Evolutionary conservation across 2,113 vertebrate species (phyloP).

Genomic region (Oreotrochilus melanogaster): DNA sequence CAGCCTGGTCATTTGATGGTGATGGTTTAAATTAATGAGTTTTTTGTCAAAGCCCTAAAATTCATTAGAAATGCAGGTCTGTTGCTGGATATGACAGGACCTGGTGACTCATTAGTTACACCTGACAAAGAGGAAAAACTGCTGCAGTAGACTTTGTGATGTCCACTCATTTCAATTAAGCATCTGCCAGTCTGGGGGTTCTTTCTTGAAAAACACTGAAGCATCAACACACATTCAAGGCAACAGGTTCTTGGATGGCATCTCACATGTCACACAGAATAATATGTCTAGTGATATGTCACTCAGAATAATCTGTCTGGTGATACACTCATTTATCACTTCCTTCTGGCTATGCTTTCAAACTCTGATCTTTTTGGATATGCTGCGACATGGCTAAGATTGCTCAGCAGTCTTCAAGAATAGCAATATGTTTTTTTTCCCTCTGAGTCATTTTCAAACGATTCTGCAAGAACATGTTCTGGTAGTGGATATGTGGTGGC

Average conservation of each 20-base stretch:
- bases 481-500: background rate
- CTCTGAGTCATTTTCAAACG: background rate
- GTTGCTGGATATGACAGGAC: background rate
- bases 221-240: background rate
- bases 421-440: background rate
- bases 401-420: background rate
- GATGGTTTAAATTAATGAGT: background rate
- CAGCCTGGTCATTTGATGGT: background rate
- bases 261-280: background rate
- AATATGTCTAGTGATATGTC: background rate
- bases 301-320: background rate
- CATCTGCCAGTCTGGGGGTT: background rate
- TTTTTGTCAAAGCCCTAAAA: background rate
- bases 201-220: background rate
- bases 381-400: background rate
- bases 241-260: background rate
- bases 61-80: background rate
- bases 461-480: background rate
- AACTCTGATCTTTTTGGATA: background rate
- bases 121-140: background rate
- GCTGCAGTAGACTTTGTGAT: background rate
- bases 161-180: background rate
- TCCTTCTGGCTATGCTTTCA: background rate
- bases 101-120: conserved; percentile 4
- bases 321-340: background rate